These are phyloP conservation scores for Notocelia uddmanniana DNA, from an alignment of 2,888 invertebrate species.

Conservation along the genomic window DNA sequence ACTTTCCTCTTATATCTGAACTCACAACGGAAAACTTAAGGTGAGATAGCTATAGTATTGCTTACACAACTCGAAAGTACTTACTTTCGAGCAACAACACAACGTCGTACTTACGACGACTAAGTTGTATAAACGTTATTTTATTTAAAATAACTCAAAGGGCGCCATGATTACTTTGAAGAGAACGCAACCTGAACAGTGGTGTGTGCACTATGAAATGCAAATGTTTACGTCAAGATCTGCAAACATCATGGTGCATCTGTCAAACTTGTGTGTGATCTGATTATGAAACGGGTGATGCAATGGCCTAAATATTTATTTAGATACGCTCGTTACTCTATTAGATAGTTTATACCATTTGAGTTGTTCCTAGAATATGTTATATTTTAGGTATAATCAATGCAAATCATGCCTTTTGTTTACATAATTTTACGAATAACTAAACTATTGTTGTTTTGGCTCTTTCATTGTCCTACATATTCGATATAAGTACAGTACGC, in stretches of 20 bases:
- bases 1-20: neutral
- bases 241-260: constrained; percentile 45
- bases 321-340: constrained; percentile 10
- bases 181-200: constrained; percentile 20
- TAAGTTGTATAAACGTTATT: constrained; percentile 1
- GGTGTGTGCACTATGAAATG: constrained; percentile 15
- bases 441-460: neutral
- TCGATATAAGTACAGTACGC: neutral
- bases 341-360: neutral
- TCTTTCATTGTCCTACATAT: neutral
- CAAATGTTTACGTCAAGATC: constrained; percentile 29
- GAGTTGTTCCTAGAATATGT: neutral
- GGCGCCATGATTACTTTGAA: constrained; percentile 2
- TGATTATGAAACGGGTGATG: constrained; percentile 13
- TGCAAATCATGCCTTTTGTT: neutral
- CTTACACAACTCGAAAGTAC: neutral
- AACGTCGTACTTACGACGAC: too few relatives aligned
- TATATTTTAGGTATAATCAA: neutral
- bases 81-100: too few relatives aligned
- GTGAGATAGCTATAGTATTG: neutral
- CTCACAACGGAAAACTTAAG: neutral
- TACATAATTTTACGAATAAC: neutral
- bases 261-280: constrained; percentile 18
- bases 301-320: constrained; percentile 37
- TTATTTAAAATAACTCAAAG: constrained; percentile 21